A percentile compares a stretch with the other conserved stretches of the same genome.
Conservation (phyloP, 2,113 vertebrate species). For the Rhineura floridana region DNA sequence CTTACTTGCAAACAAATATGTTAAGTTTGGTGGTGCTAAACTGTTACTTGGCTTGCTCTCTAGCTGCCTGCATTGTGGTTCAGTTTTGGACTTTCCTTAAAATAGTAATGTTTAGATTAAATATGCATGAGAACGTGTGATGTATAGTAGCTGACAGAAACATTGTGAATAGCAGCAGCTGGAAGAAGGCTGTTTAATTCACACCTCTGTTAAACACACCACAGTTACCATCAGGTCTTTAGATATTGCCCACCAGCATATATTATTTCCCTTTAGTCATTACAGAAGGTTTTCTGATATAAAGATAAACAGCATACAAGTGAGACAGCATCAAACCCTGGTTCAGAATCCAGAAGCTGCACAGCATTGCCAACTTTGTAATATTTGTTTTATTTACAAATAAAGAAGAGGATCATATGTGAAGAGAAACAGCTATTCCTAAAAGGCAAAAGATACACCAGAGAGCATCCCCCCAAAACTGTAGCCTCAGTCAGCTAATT, state of each 20-base stretch:
- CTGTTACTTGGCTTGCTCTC: conserved; percentile 71
- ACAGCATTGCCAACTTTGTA: background rate
- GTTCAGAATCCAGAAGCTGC: conserved; percentile 11
- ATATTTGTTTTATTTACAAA: background rate
- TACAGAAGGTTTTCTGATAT: conserved; percentile 14
- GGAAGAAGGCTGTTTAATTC: conserved; percentile 70
- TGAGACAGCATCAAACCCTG: background rate
- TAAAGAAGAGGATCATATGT: background rate
- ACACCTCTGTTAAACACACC: background rate
- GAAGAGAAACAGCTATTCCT: background rate
- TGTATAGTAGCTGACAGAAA: conserved; percentile 81
- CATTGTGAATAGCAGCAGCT: conserved; percentile 82
- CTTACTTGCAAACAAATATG: background rate
- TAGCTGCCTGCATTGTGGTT: conserved; percentile 70
- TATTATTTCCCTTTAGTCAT: conserved; percentile 41
- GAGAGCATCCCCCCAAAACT: background rate
- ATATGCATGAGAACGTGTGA: conserved; percentile 81
- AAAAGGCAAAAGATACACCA: background rate
- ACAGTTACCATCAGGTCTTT: conserved; percentile 47
- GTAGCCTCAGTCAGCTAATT: background rate
- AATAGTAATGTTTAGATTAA: conserved; percentile 81
- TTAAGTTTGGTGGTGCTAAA: conserved; percentile 27
- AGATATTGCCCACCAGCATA: conserved; percentile 58
- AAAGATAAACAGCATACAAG: conserved; percentile 27
- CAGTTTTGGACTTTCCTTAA: conserved; percentile 77